A percentile compares a stretch with the other conserved stretches of the same genome.
Evolutionary conservation across 2,113 vertebrate genomes (phyloP).

Genomic region (Gobio gobio): DNA sequence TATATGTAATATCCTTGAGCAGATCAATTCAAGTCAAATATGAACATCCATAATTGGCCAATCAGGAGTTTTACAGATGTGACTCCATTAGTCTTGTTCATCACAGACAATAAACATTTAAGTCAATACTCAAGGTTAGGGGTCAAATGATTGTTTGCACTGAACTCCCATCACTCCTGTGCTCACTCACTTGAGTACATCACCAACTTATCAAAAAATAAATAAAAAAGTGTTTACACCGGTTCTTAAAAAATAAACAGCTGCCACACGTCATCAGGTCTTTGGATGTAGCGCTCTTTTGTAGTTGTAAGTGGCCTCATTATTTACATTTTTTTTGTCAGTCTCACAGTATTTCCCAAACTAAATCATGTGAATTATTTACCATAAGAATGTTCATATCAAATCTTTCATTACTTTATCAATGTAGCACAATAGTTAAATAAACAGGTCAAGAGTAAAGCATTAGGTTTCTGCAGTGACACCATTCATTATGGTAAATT

Average conservation of each 20-base stretch:
- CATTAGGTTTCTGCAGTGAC: not conserved
- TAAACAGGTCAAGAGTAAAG: not conserved
- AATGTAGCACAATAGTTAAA: not conserved
- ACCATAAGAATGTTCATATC: not conserved
- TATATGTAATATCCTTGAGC: not conserved
- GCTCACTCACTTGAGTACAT: not conserved
- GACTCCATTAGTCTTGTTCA: not conserved
- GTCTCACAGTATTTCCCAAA: not conserved
- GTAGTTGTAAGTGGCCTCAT: not conserved
- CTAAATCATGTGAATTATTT: not conserved
- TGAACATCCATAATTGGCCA: not conserved
- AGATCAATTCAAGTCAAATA: not conserved
- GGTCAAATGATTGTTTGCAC: slow-evolving; percentile 25
- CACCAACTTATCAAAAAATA: not conserved
- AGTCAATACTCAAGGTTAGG: slow-evolving; percentile 16
- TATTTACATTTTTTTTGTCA: not conserved
- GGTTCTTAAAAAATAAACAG: slow-evolving; percentile 9
- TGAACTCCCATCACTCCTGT: not conserved
- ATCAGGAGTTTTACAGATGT: not conserved
- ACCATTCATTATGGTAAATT: not conserved
- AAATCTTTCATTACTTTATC: not conserved
- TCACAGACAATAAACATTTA: not conserved
- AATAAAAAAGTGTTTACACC: not conserved
- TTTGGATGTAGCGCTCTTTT: slow-evolving; percentile 20
- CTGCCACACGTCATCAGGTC: not conserved